These are phyloP conservation scores for Drosophila lini DNA, from an alignment of 1,140 invertebrate genomes.

Conservation along the genomic window DNA sequence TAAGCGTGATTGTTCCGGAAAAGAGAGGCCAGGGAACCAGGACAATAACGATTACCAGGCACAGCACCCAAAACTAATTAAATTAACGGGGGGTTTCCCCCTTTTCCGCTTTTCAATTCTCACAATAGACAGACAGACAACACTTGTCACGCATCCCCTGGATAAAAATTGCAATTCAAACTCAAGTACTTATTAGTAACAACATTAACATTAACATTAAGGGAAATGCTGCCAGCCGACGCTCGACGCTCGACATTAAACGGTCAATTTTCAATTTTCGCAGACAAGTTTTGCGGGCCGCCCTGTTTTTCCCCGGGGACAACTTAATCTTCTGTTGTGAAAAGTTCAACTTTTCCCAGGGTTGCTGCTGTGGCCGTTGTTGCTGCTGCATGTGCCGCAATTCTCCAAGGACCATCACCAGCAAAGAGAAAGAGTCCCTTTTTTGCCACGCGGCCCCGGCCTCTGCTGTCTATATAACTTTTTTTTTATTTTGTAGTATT, in stretches of 20 bases:
- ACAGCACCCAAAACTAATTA: conserved; percentile 69
- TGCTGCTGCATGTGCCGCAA: conserved; percentile 67
- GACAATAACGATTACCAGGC: conserved; percentile 26
- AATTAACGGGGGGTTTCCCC: conserved; percentile 45
- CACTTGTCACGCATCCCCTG: conserved; percentile 62
- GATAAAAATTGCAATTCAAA: conserved; percentile 29
- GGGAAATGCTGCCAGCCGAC: conserved; percentile 48
- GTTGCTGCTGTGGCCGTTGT: conserved; percentile 25
- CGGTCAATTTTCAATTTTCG: conserved; percentile 84
- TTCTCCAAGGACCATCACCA: conserved; percentile 63
- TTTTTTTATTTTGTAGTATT: not conserved
- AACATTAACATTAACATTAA: conserved; percentile 31
- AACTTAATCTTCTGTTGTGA: conserved; percentile 82
- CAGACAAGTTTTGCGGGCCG: conserved; percentile 61
- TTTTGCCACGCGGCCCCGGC: conserved; percentile 61
- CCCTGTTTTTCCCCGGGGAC: conserved; percentile 58
- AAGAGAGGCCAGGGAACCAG: not conserved
- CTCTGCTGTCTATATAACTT: not conserved
- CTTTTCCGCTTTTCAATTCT: not conserved
- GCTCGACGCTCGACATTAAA: conserved; percentile 60
- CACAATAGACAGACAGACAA: conserved; percentile 5
- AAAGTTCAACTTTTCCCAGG: conserved; percentile 77
- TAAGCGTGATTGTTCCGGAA: conserved; percentile 3
- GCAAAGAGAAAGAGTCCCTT: conserved; percentile 35
- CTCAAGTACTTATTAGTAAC: conserved; percentile 73